phyloP scores from a whole-genome alignment of 2,888 invertebrate species.

The Vesta saturnalis region DNA sequence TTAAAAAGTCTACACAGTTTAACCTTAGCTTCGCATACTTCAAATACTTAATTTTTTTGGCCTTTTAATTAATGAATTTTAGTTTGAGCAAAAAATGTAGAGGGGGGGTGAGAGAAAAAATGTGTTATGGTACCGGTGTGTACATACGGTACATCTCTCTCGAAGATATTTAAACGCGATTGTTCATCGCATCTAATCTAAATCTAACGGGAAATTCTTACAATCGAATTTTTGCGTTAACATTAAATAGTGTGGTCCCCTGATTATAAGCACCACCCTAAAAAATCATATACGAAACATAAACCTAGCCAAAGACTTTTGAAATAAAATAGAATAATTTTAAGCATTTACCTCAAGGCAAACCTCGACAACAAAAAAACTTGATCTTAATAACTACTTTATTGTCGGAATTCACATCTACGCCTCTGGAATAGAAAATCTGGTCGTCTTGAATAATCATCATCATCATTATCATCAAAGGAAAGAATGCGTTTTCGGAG shows the following conservation, averaged over 20 bases:
- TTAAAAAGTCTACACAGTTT: slow-evolving; percentile 16
- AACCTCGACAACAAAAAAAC: slow-evolving; percentile 10
- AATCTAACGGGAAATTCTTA: background rate
- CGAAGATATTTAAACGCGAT: no score
- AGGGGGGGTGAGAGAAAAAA: no score
- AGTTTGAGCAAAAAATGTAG: no score
- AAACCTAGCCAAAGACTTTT: background rate
- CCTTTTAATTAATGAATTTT: slow-evolving; percentile 6
- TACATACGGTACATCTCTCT: no score
- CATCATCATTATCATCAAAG: slow-evolving; percentile 21
- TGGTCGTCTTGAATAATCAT: slow-evolving; percentile 22
- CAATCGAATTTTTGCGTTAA: no score
- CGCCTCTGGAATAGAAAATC: slow-evolving; percentile 25
- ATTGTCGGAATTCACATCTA: slow-evolving; percentile 14
- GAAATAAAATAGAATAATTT: slow-evolving; percentile 11
- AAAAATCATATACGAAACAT: no score
- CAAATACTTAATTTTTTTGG: slow-evolving; percentile 5
- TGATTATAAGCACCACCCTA: no score
- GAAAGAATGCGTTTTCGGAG: slow-evolving; percentile 60
- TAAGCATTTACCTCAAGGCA: slow-evolving; percentile 5
- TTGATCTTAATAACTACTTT: slow-evolving; percentile 15
- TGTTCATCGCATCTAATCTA: background rate
- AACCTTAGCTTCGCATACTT: slow-evolving; percentile 17
- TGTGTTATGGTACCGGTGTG: no score
- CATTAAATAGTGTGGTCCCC: no score